Percentiles rank a stretch among this genome's conserved stretches.
Conservation (phyloP, 2,113 vertebrate species). For the Riparia riparia region DNA sequence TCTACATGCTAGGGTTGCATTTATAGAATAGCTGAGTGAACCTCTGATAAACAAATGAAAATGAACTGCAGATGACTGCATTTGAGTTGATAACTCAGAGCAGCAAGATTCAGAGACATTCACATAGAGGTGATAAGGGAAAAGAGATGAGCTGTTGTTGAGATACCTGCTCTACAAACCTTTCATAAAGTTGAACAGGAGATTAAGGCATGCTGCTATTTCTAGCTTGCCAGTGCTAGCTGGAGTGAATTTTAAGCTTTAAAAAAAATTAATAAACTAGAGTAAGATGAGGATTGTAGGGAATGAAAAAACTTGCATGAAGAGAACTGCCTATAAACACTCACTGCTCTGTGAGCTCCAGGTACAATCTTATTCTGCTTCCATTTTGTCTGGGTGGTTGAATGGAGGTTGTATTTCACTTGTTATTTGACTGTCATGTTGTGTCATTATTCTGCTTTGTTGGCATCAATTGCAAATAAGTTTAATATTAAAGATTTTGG, state of each 20-base stretch:
- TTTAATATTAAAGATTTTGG: background rate
- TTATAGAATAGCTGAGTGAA: background rate
- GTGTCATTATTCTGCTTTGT: background rate
- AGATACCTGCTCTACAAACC: background rate
- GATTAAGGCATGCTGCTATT: background rate
- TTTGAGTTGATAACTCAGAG: background rate
- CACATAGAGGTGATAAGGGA: background rate
- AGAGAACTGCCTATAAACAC: background rate
- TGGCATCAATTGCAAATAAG: background rate
- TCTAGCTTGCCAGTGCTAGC: background rate
- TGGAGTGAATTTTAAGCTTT: background rate
- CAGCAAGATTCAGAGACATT: background rate
- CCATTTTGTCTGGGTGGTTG: background rate
- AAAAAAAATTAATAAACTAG: background rate
- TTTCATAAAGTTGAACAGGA: background rate
- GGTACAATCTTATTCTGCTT: background rate
- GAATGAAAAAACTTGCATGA: background rate
- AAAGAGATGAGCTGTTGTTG: background rate
- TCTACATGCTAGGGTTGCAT: background rate
- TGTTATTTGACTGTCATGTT: background rate
- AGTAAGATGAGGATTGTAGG: background rate
- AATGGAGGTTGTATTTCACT: background rate
- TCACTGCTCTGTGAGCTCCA: background rate
- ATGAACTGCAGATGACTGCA: background rate
- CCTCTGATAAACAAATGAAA: background rate